A percentile compares a stretch with the other conserved stretches of the same genome.
Conservation (phyloP, 2,113 vertebrate species). For the Mustela lutreola region DNA sequence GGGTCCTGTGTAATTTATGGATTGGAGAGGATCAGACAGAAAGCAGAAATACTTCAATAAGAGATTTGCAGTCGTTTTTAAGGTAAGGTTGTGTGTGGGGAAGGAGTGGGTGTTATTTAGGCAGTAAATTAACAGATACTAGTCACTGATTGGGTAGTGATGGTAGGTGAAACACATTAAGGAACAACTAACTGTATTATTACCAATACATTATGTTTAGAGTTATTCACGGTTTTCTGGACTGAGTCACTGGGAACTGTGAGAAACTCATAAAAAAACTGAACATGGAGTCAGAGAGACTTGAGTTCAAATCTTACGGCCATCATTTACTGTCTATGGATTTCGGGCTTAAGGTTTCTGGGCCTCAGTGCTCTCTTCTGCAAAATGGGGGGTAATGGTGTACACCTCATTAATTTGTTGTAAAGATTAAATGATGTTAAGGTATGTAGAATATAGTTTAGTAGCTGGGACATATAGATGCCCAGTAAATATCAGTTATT, state of each 20-base stretch:
- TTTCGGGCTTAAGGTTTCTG: background rate
- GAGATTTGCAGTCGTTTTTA: conserved; percentile 14
- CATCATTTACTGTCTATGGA: background rate
- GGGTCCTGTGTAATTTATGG: background rate
- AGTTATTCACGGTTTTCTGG: background rate
- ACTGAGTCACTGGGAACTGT: conserved; percentile 23
- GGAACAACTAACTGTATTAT: background rate
- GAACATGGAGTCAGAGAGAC: background rate
- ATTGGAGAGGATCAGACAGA: background rate
- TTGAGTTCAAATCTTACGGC: conserved; percentile 1
- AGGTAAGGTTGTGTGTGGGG: background rate
- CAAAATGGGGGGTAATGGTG: background rate
- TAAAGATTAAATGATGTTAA: conserved; percentile 34
- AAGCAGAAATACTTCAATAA: conserved; percentile 19
- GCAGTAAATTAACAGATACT: conserved; percentile 14
- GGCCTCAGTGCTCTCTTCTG: background rate
- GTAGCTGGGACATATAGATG: background rate
- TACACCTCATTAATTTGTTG: background rate
- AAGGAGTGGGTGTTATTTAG: background rate
- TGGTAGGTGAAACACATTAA: background rate
- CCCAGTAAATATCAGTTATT: background rate
- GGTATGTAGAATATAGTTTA: background rate
- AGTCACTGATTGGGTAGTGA: background rate
- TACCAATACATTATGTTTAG: background rate
- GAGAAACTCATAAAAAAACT: conserved; percentile 17